A percentile compares a stretch with the other conserved stretches of the same genome.
Conservation (phyloP, 2,113 vertebrate species). For the Echinops telfairi region DNA sequence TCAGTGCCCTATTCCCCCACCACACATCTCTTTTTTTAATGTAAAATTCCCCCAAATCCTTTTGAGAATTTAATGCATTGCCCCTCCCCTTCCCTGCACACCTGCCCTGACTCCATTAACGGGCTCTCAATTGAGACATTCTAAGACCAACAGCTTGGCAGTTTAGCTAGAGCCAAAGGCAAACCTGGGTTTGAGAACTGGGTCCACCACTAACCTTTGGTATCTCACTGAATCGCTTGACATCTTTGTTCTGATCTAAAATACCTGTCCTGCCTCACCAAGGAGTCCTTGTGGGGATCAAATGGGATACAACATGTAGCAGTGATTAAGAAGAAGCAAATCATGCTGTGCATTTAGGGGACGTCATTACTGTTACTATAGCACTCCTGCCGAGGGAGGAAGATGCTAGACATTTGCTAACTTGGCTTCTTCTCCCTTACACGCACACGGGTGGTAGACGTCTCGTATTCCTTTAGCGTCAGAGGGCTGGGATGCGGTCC, state of each 20-base stretch:
- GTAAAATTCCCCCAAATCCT: slow-evolving; percentile 17
- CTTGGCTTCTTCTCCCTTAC: background rate
- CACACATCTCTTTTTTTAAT: background rate
- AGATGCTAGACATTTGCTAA: background rate
- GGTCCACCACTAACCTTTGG: background rate
- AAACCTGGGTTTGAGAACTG: background rate
- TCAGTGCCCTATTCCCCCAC: too few species aligned
- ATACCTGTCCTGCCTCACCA: background rate
- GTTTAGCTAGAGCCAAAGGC: background rate
- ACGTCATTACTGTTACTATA: background rate
- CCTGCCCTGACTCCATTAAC: background rate
- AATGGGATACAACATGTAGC: background rate
- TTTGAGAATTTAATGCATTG: background rate
- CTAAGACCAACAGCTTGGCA: too few species aligned
- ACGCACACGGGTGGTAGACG: background rate
- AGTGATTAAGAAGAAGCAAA: slow-evolving; percentile 36
- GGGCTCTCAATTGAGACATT: background rate
- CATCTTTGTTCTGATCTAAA: background rate
- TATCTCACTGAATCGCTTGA: background rate
- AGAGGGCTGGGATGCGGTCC: background rate
- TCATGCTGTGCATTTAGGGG: background rate
- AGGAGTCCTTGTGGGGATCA: background rate
- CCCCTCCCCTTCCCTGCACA: background rate
- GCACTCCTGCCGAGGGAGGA: background rate
- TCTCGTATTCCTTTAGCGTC: background rate